These are phyloP conservation scores for Crypturellus undulatus DNA, from an alignment of 2,113 vertebrate genomes.

Conservation along the genomic window DNA sequence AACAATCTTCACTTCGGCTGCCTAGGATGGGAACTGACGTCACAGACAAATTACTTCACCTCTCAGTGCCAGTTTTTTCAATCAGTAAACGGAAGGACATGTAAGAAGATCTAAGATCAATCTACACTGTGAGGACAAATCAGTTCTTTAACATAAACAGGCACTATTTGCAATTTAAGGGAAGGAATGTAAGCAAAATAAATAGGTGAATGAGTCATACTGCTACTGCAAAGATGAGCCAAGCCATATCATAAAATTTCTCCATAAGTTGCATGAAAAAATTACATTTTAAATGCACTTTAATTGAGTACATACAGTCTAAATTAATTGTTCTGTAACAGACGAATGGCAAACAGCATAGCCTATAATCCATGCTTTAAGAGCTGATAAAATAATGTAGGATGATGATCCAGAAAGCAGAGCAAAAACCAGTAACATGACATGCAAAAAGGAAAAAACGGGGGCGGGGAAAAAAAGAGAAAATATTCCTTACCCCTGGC, in stretches of 20 bases:
- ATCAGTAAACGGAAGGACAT: background rate
- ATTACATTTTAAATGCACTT: background rate
- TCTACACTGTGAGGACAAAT: background rate
- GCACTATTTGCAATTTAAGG: background rate
- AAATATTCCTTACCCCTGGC: constrained; percentile 89
- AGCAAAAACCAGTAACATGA: background rate
- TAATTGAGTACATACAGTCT: background rate
- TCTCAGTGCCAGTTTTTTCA: background rate
- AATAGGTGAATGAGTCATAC: background rate
- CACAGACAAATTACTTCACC: background rate
- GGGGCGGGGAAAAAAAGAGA: too few species aligned
- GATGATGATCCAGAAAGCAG: background rate
- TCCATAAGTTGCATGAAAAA: background rate
- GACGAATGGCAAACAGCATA: background rate
- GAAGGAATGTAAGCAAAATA: background rate
- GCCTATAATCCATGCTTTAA: background rate
- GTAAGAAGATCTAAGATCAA: background rate
- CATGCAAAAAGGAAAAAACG: background rate
- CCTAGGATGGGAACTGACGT: background rate
- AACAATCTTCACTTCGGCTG: background rate
- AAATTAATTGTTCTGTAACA: background rate
- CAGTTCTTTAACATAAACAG: background rate
- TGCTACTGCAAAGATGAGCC: background rate
- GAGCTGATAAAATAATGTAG: background rate
- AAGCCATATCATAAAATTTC: background rate